Evolutionary conservation across 1,140 invertebrate genomes (phyloP).

Genomic region (Hestina assimilis): DNA sequence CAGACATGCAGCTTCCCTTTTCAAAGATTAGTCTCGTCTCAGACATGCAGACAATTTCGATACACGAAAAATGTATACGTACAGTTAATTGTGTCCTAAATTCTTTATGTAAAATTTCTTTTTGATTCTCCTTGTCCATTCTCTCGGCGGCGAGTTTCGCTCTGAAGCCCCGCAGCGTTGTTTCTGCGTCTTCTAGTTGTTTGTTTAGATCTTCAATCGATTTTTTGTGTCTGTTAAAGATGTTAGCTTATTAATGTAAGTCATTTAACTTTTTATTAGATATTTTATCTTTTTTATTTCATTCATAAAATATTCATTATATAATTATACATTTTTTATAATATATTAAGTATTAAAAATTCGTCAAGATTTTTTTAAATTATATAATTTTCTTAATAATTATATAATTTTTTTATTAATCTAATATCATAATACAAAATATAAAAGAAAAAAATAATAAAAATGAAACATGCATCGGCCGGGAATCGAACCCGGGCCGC

Average conservation of each 20-base stretch:
- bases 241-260: slow-evolving; percentile 21
- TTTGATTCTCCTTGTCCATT: slow-evolving; percentile 66
- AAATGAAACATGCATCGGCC: slow-evolving; percentile 82
- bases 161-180: slow-evolving; percentile 61
- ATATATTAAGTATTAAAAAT: no score
- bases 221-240: slow-evolving; percentile 58
- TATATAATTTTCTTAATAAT: not conserved
- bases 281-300: no score
- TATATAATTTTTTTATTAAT: not conserved
- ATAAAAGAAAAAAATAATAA: slow-evolving; percentile 27
- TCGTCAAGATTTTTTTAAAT: no score
- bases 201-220: slow-evolving; percentile 64
- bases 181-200: slow-evolving; percentile 71
- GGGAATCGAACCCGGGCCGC: slow-evolving; percentile 95
- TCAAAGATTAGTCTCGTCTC: no score
- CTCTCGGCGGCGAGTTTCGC: slow-evolving; percentile 68
- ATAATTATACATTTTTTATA: no score
- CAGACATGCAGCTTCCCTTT: no score
- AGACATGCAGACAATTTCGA: no score
- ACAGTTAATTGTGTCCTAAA: slow-evolving; percentile 58
- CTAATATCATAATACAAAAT: not conserved
- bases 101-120: slow-evolving; percentile 56
- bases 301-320: no score
- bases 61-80: no score
- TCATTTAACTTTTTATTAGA: no score